Base-by-base conservation (phyloP, 2,113 vertebrate species). In the Pan paniscus region DNA sequence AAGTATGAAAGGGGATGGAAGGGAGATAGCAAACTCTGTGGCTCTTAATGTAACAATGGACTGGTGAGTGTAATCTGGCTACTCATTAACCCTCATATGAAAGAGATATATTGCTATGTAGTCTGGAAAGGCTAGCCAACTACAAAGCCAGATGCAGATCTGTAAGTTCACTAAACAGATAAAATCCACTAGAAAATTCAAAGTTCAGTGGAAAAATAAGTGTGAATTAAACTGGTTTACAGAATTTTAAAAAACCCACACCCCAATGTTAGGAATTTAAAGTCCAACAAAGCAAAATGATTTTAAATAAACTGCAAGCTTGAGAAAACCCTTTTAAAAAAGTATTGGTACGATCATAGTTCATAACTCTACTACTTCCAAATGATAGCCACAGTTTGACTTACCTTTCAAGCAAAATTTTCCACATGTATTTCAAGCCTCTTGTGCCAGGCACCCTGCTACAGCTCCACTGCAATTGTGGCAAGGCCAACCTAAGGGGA, bases 1-100 rank as follows among this genome's bases (percentile, higher is more conserved):
- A 93, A 43, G 32, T 20, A 52, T 46, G 52, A 57, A 64, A 79
- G 35, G 35, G 23, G 70, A 92, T 70, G 48, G 78, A 87, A 79
- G 16, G 9, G n/a, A 96, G 40, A 85, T 17, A 59, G 86, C 10
- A 43, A 97, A 78, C 72, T 97, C 88, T 78, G 83, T 88, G 40
- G 38, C n/a, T 93, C 84, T 96, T 78, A 79, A 86, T 83, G 9
- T 87, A 97, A 96, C 93, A 96, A 93, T 89, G 67, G 48, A 32
- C 91, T 30, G 23, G 76, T 78, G 46, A 81, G 46, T 95, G 85
- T 80, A 89, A 92, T 55, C 68, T 98, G 75, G 97, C 97, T 97
- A 97, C n/a, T 98, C 78, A 98, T 98, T 98, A 98, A 98, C 98
- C 86, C 96, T 95, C 90, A 76, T 84, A 94, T 67, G 96, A 97